A percentile compares a stretch with the other conserved stretches of the same genome.
Evolutionary conservation across 2,888 invertebrate species (phyloP).

Genomic region (Vesta saturnalis): DNA sequence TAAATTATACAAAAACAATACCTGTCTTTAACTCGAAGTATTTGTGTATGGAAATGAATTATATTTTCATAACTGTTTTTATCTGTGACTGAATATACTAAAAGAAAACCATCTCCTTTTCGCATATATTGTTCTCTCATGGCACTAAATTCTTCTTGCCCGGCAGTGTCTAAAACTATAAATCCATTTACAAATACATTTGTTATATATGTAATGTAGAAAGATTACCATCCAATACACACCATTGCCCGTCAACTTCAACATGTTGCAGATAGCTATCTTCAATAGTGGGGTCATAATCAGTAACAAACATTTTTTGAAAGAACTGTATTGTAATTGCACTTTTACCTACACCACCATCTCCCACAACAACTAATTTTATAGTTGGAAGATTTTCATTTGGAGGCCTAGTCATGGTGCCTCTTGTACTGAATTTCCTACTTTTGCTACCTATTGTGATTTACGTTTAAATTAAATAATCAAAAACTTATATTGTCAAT

Average conservation of each 20-base stretch:
- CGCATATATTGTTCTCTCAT: slow-evolving; percentile 95
- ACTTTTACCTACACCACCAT: slow-evolving; percentile 95
- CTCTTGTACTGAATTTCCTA: slow-evolving; percentile 53
- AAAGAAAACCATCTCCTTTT: slow-evolving; percentile 91
- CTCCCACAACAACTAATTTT: slow-evolving; percentile 92
- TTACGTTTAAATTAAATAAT: slow-evolving; percentile 21
- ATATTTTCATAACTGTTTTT: slow-evolving; percentile 91
- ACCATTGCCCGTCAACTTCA: slow-evolving; percentile 92
- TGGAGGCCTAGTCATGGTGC: slow-evolving; percentile 73
- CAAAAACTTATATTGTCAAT: slow-evolving; percentile 43
- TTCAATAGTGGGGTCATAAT: slow-evolving; percentile 96
- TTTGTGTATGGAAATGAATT: slow-evolving; percentile 88
- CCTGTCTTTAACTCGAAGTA: slow-evolving; percentile 88
- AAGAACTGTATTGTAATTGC: slow-evolving; percentile 98
- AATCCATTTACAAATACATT: slow-evolving; percentile 40
- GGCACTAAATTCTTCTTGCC: slow-evolving; percentile 95
- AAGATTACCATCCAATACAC: slow-evolving; percentile 82
- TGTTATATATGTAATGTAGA: slow-evolving; percentile 3
- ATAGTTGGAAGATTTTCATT: slow-evolving; percentile 80
- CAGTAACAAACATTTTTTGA: slow-evolving; percentile 93
- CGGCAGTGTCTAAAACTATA: slow-evolving; percentile 91
- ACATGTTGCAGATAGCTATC: slow-evolving; percentile 95
- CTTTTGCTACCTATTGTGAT: slow-evolving; percentile 54
- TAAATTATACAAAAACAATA: slow-evolving; percentile 46
- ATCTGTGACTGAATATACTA: slow-evolving; percentile 94